Conservation (phyloP, 2,797 vertebrate species). For the Nyctalus aviator region DNA sequence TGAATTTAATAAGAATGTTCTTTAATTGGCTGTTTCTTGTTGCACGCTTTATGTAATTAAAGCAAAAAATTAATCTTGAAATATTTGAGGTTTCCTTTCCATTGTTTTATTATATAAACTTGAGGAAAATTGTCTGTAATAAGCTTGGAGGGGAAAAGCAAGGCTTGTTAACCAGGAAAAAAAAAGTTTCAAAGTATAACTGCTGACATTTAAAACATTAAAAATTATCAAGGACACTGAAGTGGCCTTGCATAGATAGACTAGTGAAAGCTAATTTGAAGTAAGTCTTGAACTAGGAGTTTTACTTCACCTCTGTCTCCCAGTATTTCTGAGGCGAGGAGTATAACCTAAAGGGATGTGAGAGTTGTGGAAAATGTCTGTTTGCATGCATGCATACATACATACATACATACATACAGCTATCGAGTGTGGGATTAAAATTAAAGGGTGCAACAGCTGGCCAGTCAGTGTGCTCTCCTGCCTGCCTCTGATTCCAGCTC, state of each 20-base stretch:
- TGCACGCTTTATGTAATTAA: slow-evolving; percentile 61
- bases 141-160: not conserved
- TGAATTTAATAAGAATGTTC: slow-evolving; percentile 60
- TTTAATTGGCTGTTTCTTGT: slow-evolving; percentile 65
- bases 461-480: not conserved
- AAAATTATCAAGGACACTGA: not conserved
- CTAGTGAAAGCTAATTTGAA: slow-evolving; percentile 64
- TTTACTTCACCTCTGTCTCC: not conserved
- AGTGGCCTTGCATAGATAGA: slow-evolving; percentile 60
- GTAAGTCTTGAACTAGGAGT: slow-evolving; percentile 9
- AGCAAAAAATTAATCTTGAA: slow-evolving; percentile 69
- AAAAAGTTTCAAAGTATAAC: slow-evolving; percentile 11
- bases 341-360: slow-evolving; percentile 15
- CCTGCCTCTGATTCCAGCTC: slow-evolving; percentile 58
- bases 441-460: not conserved
- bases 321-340: not conserved
- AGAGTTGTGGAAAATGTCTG: not conserved
- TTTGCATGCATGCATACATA: not conserved
- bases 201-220: not conserved
- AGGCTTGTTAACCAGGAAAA: not conserved
- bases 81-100: slow-evolving; percentile 51
- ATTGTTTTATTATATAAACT: slow-evolving; percentile 59
- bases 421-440: not conserved
- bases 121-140: slow-evolving; percentile 35
- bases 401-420: not conserved